Base-by-base conservation (phyloP, 1,140 invertebrate species). In the Pararge aegeria region DNA sequence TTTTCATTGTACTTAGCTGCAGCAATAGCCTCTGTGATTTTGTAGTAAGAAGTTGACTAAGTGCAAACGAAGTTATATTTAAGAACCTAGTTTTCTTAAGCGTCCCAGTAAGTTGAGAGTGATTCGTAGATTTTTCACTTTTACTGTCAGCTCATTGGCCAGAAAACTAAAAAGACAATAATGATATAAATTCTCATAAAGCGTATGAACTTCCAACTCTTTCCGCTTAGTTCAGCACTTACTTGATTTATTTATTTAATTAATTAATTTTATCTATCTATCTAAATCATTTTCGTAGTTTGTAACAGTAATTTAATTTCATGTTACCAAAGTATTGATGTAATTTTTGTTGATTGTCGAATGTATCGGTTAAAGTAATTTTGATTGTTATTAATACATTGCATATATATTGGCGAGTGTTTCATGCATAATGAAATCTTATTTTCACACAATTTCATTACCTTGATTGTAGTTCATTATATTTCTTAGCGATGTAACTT, bases 311-410 rank as follows among this genome's bases (percentile, higher is more conserved):
- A 76, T 79, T 66, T 79, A 77, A 69, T 78, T 61, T 73, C 68
- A 75, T 75, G 79, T 86, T 86, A 83, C 80, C 83, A 86, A 86
- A 86, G 83, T 83, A 77, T 80, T 80, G 69, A 68, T 70, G 50
- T 70, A 68, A 70, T 70, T 70, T 49, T 60, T 64, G 40, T 29
- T 29, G 37, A 55, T 55, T 0, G 27, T 24, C 9, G 5, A 52
- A 37, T 34, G 12, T 16, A 30, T 15, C n/a, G 5, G 2, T 44
- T 44, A 12, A 19, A 53, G 7, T 34, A 15, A 19, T 30, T 55
- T 44, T 46, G 15, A 29, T 18, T 46, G 16, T n/a, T 21, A 55
- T 46, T 38, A 3, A 46, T 38, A n/a, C 15, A 38, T 53, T 30
- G 9, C 15, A 15, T 16, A 51, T 9, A 38, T 18, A 1, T 18